Evolutionary conservation across 2,113 vertebrate species (phyloP), one percentile per base, ranked within the genome.

Genomic region (Dryoscopus gambensis): DNA sequence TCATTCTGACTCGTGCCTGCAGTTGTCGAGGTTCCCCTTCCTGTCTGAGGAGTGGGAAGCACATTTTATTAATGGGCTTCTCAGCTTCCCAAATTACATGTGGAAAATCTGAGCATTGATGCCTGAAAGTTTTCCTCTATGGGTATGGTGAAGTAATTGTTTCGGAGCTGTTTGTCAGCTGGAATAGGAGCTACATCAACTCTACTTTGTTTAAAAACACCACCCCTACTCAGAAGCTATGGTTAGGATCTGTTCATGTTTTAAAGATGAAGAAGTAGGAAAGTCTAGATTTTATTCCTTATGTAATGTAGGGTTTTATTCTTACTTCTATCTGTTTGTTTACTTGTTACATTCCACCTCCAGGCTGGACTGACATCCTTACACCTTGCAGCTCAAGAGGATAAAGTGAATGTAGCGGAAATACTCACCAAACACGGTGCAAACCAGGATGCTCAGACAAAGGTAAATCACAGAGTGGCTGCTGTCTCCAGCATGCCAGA

Each of bases 321-420:
- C 30, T 82, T 85, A 28, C 21, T 21, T 47, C 47, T 71, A 2
- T 31, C 3, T 90, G 5, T 24, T 55, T 59, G 20, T 65, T 69
- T 67, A 16, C 56, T 73, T 83, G 76, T 11, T 83, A 1, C 78
- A 37, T 95, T 94, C 64, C 17, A 6, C 49, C 33, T 94, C 18
- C 93, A 99, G 99, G 99, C 99, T 47, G 99, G 99, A 64, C 98
- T 99, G 95, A 99, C 99, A 21, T 98, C 99, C 69, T 98, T 99
- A 94, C 99, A 99, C 97, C 98, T 99, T 42, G 99, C 99, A 47
- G 99, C 99, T 70, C 99, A 99, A 94, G 99, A 99, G 92, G 99
- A 99, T 95, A 99, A 98, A 97, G 98, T 99, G 68, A 98, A 97
- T 4, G 99, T 99, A 33, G 99, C 98, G 0, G 99, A 99, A 68